phyloP scores from a whole-genome alignment of 2,113 vertebrate species.

The Cheilinus undulatus region DNA sequence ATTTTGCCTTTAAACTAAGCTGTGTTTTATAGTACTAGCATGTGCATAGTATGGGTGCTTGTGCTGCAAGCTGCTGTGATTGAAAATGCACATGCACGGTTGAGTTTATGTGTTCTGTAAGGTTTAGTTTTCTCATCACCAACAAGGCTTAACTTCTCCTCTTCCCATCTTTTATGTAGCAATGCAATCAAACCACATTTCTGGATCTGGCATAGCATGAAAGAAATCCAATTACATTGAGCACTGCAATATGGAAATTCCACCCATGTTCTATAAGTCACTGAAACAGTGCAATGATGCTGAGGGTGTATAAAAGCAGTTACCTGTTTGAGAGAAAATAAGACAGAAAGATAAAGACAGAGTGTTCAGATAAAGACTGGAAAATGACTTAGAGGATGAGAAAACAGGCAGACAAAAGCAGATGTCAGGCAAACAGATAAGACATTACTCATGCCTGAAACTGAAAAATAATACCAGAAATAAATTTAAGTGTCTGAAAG shows the following conservation, averaged over 20 bases:
- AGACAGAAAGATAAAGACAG: background rate
- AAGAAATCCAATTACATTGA: constrained; percentile 63
- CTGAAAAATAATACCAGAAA: constrained; percentile 9
- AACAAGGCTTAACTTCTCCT: constrained; percentile 51
- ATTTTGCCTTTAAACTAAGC: background rate
- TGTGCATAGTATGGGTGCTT: background rate
- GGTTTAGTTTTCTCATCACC: constrained; percentile 40
- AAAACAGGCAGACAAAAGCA: constrained; percentile 1
- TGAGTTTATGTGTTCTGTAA: constrained; percentile 43
- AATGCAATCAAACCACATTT: constrained; percentile 59
- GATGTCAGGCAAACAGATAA: background rate
- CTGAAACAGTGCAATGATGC: constrained; percentile 26
- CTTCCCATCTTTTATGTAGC: constrained; percentile 49
- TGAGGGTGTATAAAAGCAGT: constrained; percentile 23
- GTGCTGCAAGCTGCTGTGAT: background rate
- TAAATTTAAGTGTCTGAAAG: background rate
- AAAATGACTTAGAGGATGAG: constrained; percentile 11
- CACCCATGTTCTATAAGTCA: constrained; percentile 40
- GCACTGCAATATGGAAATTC: constrained; percentile 63
- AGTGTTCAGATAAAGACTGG: background rate
- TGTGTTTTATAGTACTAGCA: background rate
- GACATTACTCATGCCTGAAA: background rate
- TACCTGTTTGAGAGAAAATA: constrained; percentile 5
- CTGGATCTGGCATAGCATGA: constrained; percentile 56
- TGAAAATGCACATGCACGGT: constrained; percentile 28